These are phyloP conservation scores for Caenorhabditis drosophilae DNA, from an alignment of 2,888 invertebrate genomes.

Conservation along the genomic window DNA sequence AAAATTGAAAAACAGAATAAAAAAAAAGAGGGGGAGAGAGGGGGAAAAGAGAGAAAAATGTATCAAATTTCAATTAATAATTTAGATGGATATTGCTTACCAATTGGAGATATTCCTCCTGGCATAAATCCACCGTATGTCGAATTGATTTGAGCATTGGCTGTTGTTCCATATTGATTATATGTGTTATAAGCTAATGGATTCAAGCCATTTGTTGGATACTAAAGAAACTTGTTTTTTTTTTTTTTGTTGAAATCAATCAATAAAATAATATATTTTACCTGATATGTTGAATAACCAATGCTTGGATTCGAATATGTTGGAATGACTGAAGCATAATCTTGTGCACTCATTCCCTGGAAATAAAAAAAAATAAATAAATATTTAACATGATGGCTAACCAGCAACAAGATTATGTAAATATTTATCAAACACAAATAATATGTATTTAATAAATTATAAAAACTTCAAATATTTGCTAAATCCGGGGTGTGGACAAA, in stretches of 20 bases:
- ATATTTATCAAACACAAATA: slow-evolving; percentile 25
- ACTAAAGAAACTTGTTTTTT: too few species aligned
- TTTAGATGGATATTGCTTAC: too few species aligned
- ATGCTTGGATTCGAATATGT: slow-evolving; percentile 39
- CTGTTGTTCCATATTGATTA: slow-evolving; percentile 14
- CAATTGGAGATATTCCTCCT: slow-evolving; percentile 40
- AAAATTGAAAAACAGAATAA: not conserved
- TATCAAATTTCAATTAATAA: slow-evolving; percentile 20
- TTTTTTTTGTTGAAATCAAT: too few species aligned
- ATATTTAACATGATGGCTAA: too few species aligned
- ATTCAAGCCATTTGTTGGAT: slow-evolving; percentile 17
- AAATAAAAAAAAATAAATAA: too few species aligned
- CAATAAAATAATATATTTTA: too few species aligned
- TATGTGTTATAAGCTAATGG: slow-evolving; percentile 27
- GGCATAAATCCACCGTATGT: slow-evolving; percentile 38
- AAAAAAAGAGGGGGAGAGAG: not conserved
- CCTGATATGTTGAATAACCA: slow-evolving; percentile 37
- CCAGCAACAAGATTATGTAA: slow-evolving; percentile 37
- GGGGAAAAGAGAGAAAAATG: not conserved
- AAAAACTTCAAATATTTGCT: not conserved
- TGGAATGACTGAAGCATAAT: slow-evolving; percentile 48
- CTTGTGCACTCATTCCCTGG: slow-evolving; percentile 50
- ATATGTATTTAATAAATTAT: slow-evolving; percentile 16
- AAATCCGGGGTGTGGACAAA: not conserved
- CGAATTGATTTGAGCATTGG: slow-evolving; percentile 30